These are phyloP conservation scores for Schizopygopsis malacanthus DNA, from an alignment of 2,797 vertebrate species.

Conservation along the genomic window DNA sequence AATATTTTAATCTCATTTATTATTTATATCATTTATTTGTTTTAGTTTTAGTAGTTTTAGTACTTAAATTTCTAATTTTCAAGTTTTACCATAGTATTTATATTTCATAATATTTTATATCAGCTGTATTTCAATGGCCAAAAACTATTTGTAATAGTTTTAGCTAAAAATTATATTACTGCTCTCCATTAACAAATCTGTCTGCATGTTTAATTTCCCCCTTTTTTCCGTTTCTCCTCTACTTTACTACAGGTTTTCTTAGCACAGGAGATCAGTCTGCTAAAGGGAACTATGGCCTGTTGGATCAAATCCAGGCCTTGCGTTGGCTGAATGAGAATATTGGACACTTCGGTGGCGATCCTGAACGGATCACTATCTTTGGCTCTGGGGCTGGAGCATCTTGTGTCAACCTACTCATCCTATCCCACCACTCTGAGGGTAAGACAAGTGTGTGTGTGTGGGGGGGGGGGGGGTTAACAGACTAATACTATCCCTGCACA, in stretches of 20 bases:
- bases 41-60: neutral
- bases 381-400: conserved; percentile 94
- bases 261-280: conserved; percentile 93
- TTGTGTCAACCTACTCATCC: conserved; percentile 94
- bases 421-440: conserved; percentile 96
- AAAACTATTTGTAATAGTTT: neutral
- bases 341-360: conserved; percentile 92
- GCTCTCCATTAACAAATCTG: conserved; percentile 21
- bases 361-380: conserved; percentile 94
- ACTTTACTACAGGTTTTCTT: conserved; percentile 83
- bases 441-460: conserved; percentile 54
- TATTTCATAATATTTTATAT: neutral
- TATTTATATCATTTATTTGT: neutral
- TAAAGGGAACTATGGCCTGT: conserved; percentile 92
- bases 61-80: too few species aligned
- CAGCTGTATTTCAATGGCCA: neutral
- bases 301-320: conserved; percentile 95
- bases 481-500: conserved; percentile 16
- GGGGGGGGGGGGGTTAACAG: conserved; percentile 15
- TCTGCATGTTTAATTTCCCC: neutral
- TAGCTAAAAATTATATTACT: neutral
- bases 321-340: conserved; percentile 96
- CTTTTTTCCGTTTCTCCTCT: neutral
- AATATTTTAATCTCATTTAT: neutral
- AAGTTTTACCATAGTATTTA: neutral